A percentile compares a stretch with the other conserved stretches of the same genome.
These are phyloP conservation scores for Platygyra sinensis DNA, from an alignment of 64 coral and sea anemone genomes.

Conservation along the genomic window DNA sequence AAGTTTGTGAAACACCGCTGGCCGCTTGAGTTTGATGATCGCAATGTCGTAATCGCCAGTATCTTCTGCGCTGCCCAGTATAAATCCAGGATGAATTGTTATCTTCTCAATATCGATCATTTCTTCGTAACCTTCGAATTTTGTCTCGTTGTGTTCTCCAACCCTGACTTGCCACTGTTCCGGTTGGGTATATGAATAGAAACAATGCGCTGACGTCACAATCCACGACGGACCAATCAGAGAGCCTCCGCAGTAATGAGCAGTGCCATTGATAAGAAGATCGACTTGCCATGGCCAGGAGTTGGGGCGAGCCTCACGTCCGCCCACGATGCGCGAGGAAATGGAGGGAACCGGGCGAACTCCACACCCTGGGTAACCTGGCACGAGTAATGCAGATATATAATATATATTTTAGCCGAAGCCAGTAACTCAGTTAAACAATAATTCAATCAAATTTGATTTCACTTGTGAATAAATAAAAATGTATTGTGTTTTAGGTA, in stretches of 20 bases:
- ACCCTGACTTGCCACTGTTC: conserved; percentile 56
- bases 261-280: conserved; percentile 36
- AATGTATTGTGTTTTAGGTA: too few species aligned
- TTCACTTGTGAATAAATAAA: too few species aligned
- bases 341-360: conserved; percentile 15
- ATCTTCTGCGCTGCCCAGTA: not conserved
- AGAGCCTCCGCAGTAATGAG: conserved; percentile 44
- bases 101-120: conserved; percentile 36
- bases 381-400: too few species aligned
- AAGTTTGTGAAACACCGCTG: conserved; percentile 74
- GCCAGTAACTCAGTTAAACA: too few species aligned
- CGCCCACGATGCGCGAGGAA: conserved; percentile 48
- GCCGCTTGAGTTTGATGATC: conserved; percentile 81
- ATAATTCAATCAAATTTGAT: too few species aligned
- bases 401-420: too few species aligned
- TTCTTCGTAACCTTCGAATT: conserved; percentile 59
- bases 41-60: conserved; percentile 82
- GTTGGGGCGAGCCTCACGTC: conserved; percentile 67
- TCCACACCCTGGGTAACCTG: conserved; percentile 53
- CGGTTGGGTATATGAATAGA: conserved; percentile 45
- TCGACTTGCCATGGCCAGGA: conserved; percentile 77
- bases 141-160: conserved; percentile 59
- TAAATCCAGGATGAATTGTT: conserved; percentile 50
- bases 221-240: conserved; percentile 72
- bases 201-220: conserved; percentile 79